phyloP scores from a whole-genome alignment of 2,888 invertebrate species.

The Caenorhabditis uteleia region DNA sequence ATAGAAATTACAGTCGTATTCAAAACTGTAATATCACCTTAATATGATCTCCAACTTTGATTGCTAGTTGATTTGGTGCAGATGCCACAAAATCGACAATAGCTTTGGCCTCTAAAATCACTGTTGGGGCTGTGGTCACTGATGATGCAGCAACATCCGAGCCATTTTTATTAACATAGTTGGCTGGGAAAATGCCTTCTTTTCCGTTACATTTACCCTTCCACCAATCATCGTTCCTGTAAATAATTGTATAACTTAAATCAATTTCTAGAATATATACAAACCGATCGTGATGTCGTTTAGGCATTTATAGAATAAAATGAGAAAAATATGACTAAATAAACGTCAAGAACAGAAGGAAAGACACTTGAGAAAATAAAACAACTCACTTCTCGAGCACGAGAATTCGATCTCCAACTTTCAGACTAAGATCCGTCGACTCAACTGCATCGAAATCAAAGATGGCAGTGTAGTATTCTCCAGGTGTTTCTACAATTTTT shows the following conservation, averaged over 20 bases:
- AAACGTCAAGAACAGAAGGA: constrained; percentile 15
- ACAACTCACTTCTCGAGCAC: constrained; percentile 45
- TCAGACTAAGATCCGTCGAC: constrained; percentile 80
- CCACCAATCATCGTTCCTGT: constrained; percentile 98
- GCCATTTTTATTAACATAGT: constrained; percentile 78
- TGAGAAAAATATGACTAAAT: background rate
- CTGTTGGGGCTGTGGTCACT: background rate
- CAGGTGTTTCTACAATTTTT: no score
- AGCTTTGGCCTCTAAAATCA: constrained; percentile 34
- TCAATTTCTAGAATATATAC: background rate
- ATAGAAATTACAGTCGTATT: background rate
- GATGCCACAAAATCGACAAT: constrained; percentile 76
- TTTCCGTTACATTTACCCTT: constrained; percentile 79
- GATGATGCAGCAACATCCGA: background rate
- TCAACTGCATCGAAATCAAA: constrained; percentile 89
- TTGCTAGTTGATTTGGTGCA: constrained; percentile 87
- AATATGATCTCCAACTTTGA: constrained; percentile 84
- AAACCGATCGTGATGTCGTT: constrained; percentile 5
- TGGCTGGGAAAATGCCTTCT: constrained; percentile 93
- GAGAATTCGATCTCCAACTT: constrained; percentile 45
- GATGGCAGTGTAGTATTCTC: constrained; percentile 79
- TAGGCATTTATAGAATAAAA: constrained; percentile 9
- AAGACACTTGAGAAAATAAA: background rate
- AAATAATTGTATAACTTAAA: constrained; percentile 70
- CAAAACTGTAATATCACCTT: constrained; percentile 8